These are phyloP conservation scores for Masticophis lateralis DNA, from an alignment of 2,797 vertebrate genomes.

Conservation along the genomic window DNA sequence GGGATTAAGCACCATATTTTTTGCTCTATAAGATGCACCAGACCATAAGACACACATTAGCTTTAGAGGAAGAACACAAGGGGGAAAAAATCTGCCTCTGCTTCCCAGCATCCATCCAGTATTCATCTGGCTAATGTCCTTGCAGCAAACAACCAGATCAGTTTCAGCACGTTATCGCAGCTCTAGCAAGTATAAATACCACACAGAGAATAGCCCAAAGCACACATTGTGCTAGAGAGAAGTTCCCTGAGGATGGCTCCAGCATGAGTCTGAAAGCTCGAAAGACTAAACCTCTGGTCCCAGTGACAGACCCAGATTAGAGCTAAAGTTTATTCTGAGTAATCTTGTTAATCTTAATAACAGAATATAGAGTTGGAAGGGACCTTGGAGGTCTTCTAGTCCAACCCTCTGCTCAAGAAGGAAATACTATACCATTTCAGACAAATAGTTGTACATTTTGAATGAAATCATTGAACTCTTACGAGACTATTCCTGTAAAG, in stretches of 20 bases:
- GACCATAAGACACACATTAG: too few relatives aligned
- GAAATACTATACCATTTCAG: background rate
- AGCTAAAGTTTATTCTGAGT: background rate
- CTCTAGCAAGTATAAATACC: background rate
- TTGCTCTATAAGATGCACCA: too few relatives aligned
- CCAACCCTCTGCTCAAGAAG: background rate
- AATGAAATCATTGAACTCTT: background rate
- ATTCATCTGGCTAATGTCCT: too few relatives aligned
- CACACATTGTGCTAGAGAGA: background rate
- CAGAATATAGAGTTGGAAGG: background rate
- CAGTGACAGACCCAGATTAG: background rate
- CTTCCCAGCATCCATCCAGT: too few relatives aligned
- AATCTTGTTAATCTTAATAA: background rate
- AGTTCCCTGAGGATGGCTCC: background rate
- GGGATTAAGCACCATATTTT: background rate
- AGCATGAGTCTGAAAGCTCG: background rate
- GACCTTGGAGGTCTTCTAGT: background rate
- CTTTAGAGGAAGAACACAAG: too few relatives aligned
- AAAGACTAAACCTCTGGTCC: background rate
- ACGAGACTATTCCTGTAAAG: background rate
- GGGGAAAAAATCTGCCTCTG: too few relatives aligned
- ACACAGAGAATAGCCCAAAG: background rate
- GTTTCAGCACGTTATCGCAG: too few relatives aligned
- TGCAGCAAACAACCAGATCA: too few relatives aligned
- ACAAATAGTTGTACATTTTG: background rate